Evolutionary conservation across 2,888 invertebrate species (phyloP).

Genomic region (Ophraella communa): DNA sequence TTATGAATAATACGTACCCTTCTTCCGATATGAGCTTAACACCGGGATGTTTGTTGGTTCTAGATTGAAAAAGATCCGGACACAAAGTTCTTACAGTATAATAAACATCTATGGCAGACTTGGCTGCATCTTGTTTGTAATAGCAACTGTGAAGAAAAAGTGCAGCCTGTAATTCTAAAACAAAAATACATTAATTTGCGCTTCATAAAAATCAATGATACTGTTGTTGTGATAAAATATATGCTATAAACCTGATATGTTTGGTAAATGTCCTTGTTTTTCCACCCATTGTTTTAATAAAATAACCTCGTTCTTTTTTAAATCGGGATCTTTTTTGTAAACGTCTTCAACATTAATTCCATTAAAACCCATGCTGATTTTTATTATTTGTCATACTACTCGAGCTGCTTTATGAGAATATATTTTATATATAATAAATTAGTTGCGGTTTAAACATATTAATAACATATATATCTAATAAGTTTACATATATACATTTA

Average conservation of each 20-base stretch:
- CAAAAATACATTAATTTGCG: too few relatives aligned
- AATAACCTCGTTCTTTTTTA: constrained; percentile 68
- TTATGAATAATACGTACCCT: neutral
- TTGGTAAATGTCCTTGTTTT: constrained; percentile 73
- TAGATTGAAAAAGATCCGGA: neutral
- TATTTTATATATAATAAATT: too few relatives aligned
- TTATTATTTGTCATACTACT: too few relatives aligned
- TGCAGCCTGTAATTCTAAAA: neutral
- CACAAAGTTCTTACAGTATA: neutral
- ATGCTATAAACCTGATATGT: constrained; percentile 60
- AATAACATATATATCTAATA: too few relatives aligned
- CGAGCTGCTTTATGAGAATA: too few relatives aligned
- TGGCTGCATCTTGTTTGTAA: neutral
- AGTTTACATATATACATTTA: too few relatives aligned
- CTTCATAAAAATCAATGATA: too few relatives aligned
- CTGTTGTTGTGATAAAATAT: too few relatives aligned
- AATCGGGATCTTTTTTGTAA: constrained; percentile 67
- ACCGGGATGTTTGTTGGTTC: neutral
- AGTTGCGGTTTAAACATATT: too few relatives aligned
- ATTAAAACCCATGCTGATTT: constrained; percentile 21
- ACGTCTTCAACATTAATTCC: constrained; percentile 61
- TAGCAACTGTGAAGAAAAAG: neutral
- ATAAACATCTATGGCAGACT: neutral
- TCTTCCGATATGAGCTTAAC: neutral
- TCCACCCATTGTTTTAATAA: constrained; percentile 68